phyloP scores from a whole-genome alignment of 2,113 vertebrate genomes.

The Ictalurus furcatus region DNA sequence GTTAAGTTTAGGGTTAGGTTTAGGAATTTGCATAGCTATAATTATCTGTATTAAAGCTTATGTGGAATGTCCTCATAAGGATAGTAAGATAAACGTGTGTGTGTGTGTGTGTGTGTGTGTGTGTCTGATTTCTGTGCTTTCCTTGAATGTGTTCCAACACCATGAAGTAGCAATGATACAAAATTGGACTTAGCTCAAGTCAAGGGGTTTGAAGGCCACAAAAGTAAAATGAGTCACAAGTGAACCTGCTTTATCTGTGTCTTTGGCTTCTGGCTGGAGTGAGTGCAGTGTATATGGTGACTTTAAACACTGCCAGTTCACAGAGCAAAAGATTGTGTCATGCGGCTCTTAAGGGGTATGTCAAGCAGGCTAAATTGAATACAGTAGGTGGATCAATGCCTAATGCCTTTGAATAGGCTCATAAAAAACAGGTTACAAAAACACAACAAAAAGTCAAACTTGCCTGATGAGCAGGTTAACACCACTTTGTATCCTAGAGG shows the following conservation, averaged over 20 bases:
- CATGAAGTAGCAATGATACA: conserved; percentile 44
- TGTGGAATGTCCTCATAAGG: not conserved
- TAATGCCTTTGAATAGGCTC: conserved; percentile 57
- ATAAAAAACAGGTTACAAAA: conserved; percentile 50
- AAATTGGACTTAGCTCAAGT: conserved; percentile 31
- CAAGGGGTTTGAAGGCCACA: conserved; percentile 8
- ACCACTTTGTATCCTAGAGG: not conserved
- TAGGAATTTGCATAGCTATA: not conserved
- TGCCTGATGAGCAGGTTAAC: conserved; percentile 47
- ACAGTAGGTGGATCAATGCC: conserved; percentile 35
- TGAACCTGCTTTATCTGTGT: not conserved
- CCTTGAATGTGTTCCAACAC: conserved; percentile 38
- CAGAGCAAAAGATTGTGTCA: conserved; percentile 56
- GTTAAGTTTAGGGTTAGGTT: not conserved
- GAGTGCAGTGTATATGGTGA: not conserved
- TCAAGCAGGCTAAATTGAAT: conserved; percentile 43
- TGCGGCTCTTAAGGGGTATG: conserved; percentile 49
- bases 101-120: not conserved
- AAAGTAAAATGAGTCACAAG: conserved; percentile 30
- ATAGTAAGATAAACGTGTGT: not conserved
- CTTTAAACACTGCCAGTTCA: conserved; percentile 36
- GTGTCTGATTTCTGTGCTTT: conserved; percentile 28
- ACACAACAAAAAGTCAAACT: conserved; percentile 53
- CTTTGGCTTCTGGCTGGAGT: conserved; percentile 34
- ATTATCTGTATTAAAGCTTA: not conserved